A percentile compares a stretch with the other conserved stretches of the same genome.
phyloP scores from a whole-genome alignment of 2,888 invertebrate genomes.

The Drosophila merina region DNA sequence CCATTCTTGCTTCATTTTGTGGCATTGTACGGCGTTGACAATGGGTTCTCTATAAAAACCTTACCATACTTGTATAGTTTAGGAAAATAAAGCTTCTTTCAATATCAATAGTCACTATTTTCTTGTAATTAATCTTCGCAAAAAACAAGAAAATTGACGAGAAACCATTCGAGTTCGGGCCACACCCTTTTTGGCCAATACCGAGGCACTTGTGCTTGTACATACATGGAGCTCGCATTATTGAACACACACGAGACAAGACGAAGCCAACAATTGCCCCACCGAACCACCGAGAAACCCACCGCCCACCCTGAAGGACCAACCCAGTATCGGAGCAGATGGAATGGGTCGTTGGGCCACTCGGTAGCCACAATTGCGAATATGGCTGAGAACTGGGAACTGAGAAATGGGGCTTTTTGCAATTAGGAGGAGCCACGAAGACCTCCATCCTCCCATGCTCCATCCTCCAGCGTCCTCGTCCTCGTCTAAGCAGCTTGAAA shows the following conservation, averaged over 20 bases:
- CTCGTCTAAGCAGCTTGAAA: constrained; percentile 61
- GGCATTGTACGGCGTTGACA: not conserved
- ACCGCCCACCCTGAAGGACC: not conserved
- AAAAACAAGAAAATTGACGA: constrained; percentile 14
- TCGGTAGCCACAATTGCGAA: constrained; percentile 70
- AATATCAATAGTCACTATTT: not conserved
- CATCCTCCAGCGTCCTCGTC: constrained; percentile 19
- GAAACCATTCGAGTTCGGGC: constrained; percentile 26
- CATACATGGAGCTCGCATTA: constrained; percentile 51
- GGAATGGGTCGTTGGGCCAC: constrained; percentile 16
- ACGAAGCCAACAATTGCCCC: constrained; percentile 18
- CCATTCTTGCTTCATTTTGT: not conserved
- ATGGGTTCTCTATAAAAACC: too few species aligned
- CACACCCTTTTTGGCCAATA: constrained; percentile 46
- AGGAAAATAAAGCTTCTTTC: too few species aligned
- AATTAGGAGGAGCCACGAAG: constrained; percentile 80
- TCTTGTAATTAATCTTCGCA: constrained; percentile 28
- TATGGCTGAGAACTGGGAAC: constrained; percentile 48
- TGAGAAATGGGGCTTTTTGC: constrained; percentile 69
- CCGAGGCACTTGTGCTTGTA: constrained; percentile 6
- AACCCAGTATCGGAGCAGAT: too few species aligned
- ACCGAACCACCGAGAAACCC: constrained; percentile 22
- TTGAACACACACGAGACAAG: constrained; percentile 69
- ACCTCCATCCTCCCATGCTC: constrained; percentile 24
- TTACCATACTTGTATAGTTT: too few species aligned